Percentiles rank a stretch among this genome's conserved stretches.
These are phyloP conservation scores for Ladona fulva DNA, from an alignment of 1,140 invertebrate species.

Conservation along the genomic window DNA sequence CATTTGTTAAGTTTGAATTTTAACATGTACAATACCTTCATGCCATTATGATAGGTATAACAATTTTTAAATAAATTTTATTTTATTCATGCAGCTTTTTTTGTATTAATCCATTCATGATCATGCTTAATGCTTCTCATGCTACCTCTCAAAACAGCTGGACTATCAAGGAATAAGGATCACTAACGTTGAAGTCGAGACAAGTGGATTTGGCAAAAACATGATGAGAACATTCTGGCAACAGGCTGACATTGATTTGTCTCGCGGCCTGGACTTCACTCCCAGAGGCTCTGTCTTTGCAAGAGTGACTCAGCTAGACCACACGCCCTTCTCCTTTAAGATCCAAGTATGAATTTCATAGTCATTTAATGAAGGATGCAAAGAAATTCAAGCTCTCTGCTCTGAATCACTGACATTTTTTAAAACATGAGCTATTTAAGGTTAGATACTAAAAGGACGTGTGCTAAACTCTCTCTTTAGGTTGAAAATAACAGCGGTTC, in stretches of 20 bases:
- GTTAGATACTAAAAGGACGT: too few relatives aligned
- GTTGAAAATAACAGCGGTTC: conserved; percentile 31
- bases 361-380: too few relatives aligned
- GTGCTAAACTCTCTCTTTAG: conserved; percentile 16
- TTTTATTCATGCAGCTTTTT: too few relatives aligned
- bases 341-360: conserved; percentile 19
- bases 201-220: conserved; percentile 25
- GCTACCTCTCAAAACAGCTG: conserved; percentile 20
- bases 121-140: too few relatives aligned
- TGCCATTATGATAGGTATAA: too few relatives aligned
- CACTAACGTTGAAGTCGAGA: conserved; percentile 22
- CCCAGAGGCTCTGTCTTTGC: conserved; percentile 38
- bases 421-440: too few relatives aligned
- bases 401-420: too few relatives aligned
- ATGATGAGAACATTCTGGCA: conserved; percentile 40
- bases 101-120: too few relatives aligned
- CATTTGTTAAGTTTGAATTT: too few relatives aligned
- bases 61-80: too few relatives aligned
- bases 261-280: conserved; percentile 41
- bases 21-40: too few relatives aligned
- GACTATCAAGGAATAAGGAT: conserved; percentile 28
- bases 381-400: too few relatives aligned
- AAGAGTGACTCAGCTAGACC: conserved; percentile 42
- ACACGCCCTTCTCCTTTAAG: conserved; percentile 35
- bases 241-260: conserved; percentile 39